Conservation (phyloP, 2,113 vertebrate genomes). For the Paraplagusia blochii region DNA sequence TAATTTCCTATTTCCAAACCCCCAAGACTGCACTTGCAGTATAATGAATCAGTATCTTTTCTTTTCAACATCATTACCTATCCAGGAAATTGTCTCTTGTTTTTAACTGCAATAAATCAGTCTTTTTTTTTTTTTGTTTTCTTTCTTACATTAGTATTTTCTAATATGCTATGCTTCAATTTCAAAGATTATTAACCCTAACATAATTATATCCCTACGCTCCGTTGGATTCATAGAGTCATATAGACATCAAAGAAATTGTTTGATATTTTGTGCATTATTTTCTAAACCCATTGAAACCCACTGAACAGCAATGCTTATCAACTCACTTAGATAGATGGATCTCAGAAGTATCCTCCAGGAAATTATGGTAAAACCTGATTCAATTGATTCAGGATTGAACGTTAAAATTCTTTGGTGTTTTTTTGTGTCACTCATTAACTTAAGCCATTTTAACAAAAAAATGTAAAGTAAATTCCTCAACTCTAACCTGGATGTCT, state of each 20-base stretch:
- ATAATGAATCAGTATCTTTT: conserved; percentile 48
- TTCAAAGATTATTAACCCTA: not conserved
- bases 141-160: not conserved
- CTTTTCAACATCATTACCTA: conserved; percentile 17
- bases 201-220: conserved; percentile 17
- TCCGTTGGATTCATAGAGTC: conserved; percentile 2
- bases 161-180: conserved; percentile 4
- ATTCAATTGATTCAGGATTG: too few relatives aligned
- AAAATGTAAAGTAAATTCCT: too few relatives aligned
- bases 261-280: not conserved
- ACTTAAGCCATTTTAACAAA: too few relatives aligned
- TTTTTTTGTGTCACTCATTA: too few relatives aligned
- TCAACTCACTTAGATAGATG: too few relatives aligned
- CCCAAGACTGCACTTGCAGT: conserved; percentile 33
- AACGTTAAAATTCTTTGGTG: too few relatives aligned
- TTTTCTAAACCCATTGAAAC: too few relatives aligned
- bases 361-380: too few relatives aligned
- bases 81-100: conserved; percentile 30
- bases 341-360: too few relatives aligned
- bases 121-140: conserved; percentile 10
- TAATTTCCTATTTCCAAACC: conserved; percentile 45
- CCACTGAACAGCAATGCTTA: too few relatives aligned
- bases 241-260: too few relatives aligned
- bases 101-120: conserved; percentile 25
- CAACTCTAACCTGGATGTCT: too few relatives aligned